These are phyloP conservation scores for Staurois parvus DNA, from an alignment of 2,797 vertebrate species.

Conservation along the genomic window DNA sequence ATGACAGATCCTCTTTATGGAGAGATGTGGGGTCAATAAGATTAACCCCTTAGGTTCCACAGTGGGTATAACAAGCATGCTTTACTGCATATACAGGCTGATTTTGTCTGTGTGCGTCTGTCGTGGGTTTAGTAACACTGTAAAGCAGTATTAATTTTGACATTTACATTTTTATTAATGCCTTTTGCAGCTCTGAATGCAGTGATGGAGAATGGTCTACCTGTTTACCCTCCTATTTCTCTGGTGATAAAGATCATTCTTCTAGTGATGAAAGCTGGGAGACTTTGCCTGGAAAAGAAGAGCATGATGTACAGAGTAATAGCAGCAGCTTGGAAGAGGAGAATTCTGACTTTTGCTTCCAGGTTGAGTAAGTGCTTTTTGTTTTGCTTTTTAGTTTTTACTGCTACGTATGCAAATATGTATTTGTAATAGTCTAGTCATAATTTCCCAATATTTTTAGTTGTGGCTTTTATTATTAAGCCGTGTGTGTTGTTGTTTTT, in stretches of 20 bases:
- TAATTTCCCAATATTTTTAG: too few species aligned
- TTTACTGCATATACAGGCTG: too few species aligned
- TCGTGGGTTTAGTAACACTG: neutral
- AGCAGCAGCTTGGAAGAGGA: conserved; percentile 72
- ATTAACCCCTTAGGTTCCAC: too few species aligned
- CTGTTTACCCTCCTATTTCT: conserved; percentile 71
- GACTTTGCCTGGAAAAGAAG: conserved; percentile 73
- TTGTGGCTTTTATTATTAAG: too few species aligned
- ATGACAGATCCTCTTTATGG: too few species aligned
- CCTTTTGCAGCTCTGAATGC: conserved; percentile 77
- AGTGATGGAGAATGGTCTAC: conserved; percentile 82
- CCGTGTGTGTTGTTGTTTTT: too few species aligned
- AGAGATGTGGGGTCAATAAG: too few species aligned
- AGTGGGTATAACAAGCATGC: too few species aligned
- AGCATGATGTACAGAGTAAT: conserved; percentile 70
- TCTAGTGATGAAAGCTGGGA: conserved; percentile 82
- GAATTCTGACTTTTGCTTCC: conserved; percentile 64
- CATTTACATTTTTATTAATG: neutral
- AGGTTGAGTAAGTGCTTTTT: conserved; percentile 70
- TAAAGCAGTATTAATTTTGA: too few species aligned
- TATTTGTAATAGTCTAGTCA: too few species aligned
- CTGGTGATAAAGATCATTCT: conserved; percentile 75
- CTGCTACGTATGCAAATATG: neutral
- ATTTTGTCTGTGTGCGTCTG: too few species aligned
- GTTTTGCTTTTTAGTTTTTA: neutral